Conservation (phyloP, 2,113 vertebrate genomes). For the Sylvia atricapilla region DNA sequence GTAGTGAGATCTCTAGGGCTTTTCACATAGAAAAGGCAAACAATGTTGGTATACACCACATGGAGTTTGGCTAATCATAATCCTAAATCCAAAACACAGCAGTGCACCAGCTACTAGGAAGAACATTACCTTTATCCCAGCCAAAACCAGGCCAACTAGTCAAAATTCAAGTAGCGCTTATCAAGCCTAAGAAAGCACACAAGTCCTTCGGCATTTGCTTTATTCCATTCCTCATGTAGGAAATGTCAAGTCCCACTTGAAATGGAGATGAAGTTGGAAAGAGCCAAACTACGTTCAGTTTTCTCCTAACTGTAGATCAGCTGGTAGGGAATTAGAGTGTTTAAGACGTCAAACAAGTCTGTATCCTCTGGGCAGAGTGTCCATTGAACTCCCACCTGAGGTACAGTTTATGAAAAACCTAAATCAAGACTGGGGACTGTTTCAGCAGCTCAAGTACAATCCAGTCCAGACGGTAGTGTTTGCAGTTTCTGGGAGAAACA, state of each 20-base stretch:
- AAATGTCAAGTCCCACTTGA: slow-evolving; percentile 15
- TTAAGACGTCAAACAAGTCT: background rate
- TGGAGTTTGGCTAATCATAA: background rate
- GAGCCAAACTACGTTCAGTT: background rate
- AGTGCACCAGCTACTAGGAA: background rate
- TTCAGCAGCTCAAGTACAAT: background rate
- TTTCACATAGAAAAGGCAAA: background rate
- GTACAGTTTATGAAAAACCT: background rate
- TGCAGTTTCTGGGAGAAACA: background rate
- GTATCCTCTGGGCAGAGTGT: background rate
- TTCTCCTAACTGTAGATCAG: background rate
- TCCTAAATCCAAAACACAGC: background rate
- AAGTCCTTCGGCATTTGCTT: background rate
- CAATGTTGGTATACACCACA: rapidly evolving
- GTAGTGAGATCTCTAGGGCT: background rate
- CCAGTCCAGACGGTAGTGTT: background rate
- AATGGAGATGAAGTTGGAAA: background rate
- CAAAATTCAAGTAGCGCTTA: background rate
- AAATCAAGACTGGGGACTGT: background rate
- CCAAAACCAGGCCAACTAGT: background rate
- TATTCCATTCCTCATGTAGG: background rate
- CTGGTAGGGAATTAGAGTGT: background rate
- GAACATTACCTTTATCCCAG: background rate
- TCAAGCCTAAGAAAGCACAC: background rate
- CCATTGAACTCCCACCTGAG: background rate